Percentiles rank a stretch among this genome's conserved stretches.
phyloP scores from a whole-genome alignment of 92 coral and sea anemone species.

The Palythoa heliodiscus region DNA sequence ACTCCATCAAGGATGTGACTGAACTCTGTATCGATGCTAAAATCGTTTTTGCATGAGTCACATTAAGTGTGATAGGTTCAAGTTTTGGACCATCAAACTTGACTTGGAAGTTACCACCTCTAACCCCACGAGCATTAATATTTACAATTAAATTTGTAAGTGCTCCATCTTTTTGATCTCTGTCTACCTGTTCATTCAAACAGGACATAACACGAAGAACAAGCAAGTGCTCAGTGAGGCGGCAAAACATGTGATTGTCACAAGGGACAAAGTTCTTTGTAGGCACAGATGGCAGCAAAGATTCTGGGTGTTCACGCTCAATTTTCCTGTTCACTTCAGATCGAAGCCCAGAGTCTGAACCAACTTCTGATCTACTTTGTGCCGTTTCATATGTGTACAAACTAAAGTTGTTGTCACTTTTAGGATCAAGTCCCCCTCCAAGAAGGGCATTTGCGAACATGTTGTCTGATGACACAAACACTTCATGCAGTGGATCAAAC shows the following conservation, averaged over 20 bases:
- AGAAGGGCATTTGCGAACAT: slow-evolving; percentile 11
- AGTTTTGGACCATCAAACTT: slow-evolving; percentile 48
- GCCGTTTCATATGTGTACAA: slow-evolving; percentile 2
- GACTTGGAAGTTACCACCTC: slow-evolving; percentile 50
- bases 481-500: slow-evolving; percentile 29
- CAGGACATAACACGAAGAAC: slow-evolving; percentile 36
- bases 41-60: slow-evolving; percentile 22
- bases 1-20: slow-evolving; percentile 47
- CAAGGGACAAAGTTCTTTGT: slow-evolving; percentile 20
- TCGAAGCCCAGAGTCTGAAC: slow-evolving; percentile 6
- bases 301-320: slow-evolving; percentile 45
- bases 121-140: slow-evolving; percentile 51
- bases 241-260: slow-evolving; percentile 54
- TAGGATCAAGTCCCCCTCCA: background rate
- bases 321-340: slow-evolving; percentile 25
- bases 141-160: slow-evolving; percentile 37
- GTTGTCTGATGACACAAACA: slow-evolving; percentile 20
- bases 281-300: slow-evolving; percentile 45
- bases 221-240: slow-evolving; percentile 51
- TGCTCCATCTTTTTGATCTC: slow-evolving; percentile 44
- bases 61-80: slow-evolving; percentile 44
- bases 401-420: background rate
- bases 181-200: slow-evolving; percentile 38
- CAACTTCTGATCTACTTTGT: slow-evolving; percentile 16
- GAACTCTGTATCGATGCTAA: slow-evolving; percentile 41